phyloP scores from a whole-genome alignment of 2,888 invertebrate genomes.

The Dicranocentrus wangi region DNA sequence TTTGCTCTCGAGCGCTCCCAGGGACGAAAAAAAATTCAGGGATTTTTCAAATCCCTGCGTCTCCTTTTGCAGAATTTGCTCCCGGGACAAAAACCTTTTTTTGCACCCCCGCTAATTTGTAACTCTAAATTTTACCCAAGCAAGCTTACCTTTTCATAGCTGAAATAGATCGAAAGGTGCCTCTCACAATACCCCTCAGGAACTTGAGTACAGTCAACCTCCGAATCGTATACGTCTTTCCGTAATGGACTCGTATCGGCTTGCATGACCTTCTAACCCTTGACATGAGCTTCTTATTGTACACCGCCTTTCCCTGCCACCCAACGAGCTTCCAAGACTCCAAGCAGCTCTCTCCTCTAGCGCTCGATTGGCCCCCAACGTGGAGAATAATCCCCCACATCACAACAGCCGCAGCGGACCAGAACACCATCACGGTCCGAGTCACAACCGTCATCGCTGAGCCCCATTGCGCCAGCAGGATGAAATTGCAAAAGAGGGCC shows the following conservation, averaged over 20 bases:
- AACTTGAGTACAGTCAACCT: background rate
- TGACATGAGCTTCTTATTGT: background rate
- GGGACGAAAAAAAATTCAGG: too few species aligned
- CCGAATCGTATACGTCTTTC: background rate
- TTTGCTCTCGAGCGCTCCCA: too few species aligned
- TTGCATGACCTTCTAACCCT: conserved; percentile 18
- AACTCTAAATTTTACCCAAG: too few species aligned
- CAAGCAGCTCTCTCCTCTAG: too few species aligned
- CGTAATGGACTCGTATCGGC: background rate
- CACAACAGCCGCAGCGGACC: background rate
- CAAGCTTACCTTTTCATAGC: too few species aligned
- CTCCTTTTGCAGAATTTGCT: too few species aligned
- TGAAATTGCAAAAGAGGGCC: background rate
- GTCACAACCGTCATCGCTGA: background rate
- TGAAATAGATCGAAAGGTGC: background rate
- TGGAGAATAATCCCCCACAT: background rate
- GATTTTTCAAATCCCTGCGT: too few species aligned
- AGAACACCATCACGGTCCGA: background rate
- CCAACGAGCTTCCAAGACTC: too few species aligned
- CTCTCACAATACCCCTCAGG: conserved; percentile 13
- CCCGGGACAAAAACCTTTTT: too few species aligned
- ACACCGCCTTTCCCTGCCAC: too few species aligned
- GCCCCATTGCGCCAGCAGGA: background rate
- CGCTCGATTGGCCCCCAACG: background rate
- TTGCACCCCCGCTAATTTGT: too few species aligned